Conservation (phyloP, 2,888 invertebrate species). For the Stramonita haemastoma region DNA sequence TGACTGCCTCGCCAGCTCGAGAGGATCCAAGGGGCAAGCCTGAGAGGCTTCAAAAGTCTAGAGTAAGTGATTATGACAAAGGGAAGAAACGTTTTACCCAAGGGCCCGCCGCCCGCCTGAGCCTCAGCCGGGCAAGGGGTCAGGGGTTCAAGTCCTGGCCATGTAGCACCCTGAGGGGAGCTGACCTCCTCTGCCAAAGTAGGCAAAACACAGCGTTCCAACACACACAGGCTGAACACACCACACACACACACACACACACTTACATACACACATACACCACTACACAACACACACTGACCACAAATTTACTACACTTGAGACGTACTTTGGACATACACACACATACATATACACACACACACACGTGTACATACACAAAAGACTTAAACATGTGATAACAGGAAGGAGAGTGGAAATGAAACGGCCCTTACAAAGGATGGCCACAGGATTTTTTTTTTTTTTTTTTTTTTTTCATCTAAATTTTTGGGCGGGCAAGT, state of each 20-base stretch:
- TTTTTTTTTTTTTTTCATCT: no score
- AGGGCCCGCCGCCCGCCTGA: constrained; percentile 33
- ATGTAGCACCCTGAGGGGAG: neutral
- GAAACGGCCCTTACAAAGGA: no score
- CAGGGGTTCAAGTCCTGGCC: constrained; percentile 28
- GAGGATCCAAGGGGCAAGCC: constrained; percentile 5
- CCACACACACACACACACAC: neutral
- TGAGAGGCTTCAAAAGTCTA: constrained; percentile 4
- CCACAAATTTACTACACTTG: neutral
- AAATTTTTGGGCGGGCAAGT: no score
- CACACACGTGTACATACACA: no score
- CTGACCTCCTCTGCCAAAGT: constrained; percentile 40
- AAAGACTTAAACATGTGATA: no score
- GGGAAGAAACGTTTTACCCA: constrained; percentile 43
- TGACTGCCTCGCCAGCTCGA: neutral
- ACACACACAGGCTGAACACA: constrained; percentile 20
- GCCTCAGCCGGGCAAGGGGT: constrained; percentile 33
- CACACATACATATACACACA: no score
- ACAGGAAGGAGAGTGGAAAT: no score
- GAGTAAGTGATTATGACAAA: constrained; percentile 32
- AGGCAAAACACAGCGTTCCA: constrained; percentile 42
- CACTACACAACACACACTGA: neutral
- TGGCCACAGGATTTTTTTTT: no score
- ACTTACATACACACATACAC: neutral
- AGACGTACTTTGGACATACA: no score